Conservation (phyloP, 2,797 vertebrate species). For the Poecilia picta region DNA sequence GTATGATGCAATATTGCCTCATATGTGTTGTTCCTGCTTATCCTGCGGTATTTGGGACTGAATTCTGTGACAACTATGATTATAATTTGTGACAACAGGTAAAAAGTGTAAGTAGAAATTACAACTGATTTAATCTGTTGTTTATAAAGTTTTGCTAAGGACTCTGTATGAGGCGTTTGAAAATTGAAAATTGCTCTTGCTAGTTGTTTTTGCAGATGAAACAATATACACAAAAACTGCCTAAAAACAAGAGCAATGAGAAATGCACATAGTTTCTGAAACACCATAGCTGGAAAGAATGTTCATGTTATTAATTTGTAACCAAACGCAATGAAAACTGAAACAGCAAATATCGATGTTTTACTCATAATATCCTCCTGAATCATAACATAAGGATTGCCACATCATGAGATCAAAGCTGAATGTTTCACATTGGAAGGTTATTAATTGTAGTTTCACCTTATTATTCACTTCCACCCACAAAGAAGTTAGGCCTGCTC, state of each 20-base stretch:
- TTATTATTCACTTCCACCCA: background rate
- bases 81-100: background rate
- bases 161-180: background rate
- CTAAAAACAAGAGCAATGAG: background rate
- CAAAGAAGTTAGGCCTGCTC: background rate
- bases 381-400: slow-evolving; percentile 8
- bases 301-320: background rate
- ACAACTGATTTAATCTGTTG: background rate
- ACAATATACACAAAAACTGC: background rate
- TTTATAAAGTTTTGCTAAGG: background rate
- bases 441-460: background rate
- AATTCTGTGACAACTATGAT: background rate
- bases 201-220: background rate
- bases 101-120: background rate
- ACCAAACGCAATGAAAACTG: background rate
- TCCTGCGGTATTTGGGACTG: background rate
- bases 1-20: background rate
- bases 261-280: slow-evolving; percentile 3
- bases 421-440: slow-evolving; percentile 6
- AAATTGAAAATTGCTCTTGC: background rate
- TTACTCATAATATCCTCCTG: background rate
- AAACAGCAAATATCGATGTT: slow-evolving; percentile 12
- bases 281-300: background rate
- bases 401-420: slow-evolving; percentile 12
- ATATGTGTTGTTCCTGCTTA: background rate